Conservation (phyloP, 2,113 vertebrate species). For the Regulus satrapa region DNA sequence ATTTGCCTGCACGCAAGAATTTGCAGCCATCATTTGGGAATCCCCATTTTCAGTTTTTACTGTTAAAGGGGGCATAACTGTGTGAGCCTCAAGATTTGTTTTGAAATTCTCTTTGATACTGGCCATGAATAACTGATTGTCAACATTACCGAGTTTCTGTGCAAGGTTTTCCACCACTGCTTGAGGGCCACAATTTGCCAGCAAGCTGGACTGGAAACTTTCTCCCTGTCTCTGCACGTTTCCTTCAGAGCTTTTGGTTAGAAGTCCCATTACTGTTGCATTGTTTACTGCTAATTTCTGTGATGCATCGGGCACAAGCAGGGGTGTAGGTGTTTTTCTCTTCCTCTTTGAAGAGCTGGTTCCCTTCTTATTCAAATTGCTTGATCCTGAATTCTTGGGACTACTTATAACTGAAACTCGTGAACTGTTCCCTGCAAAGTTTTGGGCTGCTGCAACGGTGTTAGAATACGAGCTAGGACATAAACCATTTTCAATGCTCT, state of each 20-base stretch:
- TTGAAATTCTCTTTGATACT: conserved; percentile 79
- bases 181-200: conserved; percentile 73
- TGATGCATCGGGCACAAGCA: conserved; percentile 41
- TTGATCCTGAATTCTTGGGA: conserved; percentile 65
- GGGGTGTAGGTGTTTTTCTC: conserved; percentile 66
- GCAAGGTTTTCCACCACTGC: conserved; percentile 73
- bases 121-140: conserved; percentile 83
- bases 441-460: conserved; percentile 53
- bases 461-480: conserved; percentile 67
- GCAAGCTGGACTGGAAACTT: conserved; percentile 64
- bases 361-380: conserved; percentile 73
- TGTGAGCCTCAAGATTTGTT: conserved; percentile 59
- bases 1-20: conserved; percentile 55
- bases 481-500: conserved; percentile 70
- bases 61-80: conserved; percentile 55
- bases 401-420: conserved; percentile 77
- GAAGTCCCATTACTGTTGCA: conserved; percentile 53
- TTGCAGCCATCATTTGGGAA: conserved; percentile 66
- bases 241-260: conserved; percentile 64
- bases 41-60: conserved; percentile 78
- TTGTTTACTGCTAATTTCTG: conserved; percentile 65
- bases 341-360: conserved; percentile 74
- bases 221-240: conserved; percentile 48
- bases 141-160: conserved; percentile 79
- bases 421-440: conserved; percentile 54